A percentile compares a stretch with the other conserved stretches of the same genome.
These are phyloP conservation scores for Australoheros scitulus DNA, from an alignment of 2,113 vertebrate species.

Conservation along the genomic window DNA sequence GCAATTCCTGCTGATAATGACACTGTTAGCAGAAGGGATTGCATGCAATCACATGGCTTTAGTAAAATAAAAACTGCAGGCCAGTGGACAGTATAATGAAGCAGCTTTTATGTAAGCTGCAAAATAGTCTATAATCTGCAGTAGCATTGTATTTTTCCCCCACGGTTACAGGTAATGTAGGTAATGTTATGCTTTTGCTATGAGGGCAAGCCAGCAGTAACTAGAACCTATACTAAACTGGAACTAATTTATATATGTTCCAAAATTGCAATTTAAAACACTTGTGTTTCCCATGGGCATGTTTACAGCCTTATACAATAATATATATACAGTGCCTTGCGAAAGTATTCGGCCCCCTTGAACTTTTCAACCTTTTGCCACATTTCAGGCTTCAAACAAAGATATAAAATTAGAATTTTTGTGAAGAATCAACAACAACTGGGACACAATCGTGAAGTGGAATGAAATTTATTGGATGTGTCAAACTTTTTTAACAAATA, in stretches of 20 bases:
- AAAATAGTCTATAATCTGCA: background rate
- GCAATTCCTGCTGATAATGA: constrained; percentile 33
- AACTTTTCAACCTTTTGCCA: too few relatives aligned
- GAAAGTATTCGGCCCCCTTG: too few relatives aligned
- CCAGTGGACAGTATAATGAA: background rate
- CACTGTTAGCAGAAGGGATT: constrained; percentile 44
- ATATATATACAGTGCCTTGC: too few relatives aligned
- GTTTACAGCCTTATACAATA: too few relatives aligned
- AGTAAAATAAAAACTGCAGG: background rate
- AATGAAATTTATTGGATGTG: too few relatives aligned
- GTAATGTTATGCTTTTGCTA: background rate
- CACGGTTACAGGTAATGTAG: background rate
- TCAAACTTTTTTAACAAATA: too few relatives aligned
- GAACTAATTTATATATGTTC: background rate
- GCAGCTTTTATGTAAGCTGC: background rate
- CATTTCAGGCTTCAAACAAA: too few relatives aligned
- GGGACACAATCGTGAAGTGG: too few relatives aligned
- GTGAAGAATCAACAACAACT: too few relatives aligned
- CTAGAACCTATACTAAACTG: background rate
- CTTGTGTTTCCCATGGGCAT: background rate
- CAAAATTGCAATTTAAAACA: background rate
- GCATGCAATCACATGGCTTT: background rate
- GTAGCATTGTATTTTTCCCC: background rate
- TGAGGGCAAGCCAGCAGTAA: background rate
- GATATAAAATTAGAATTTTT: too few relatives aligned